Conservation (phyloP, 2,113 vertebrate genomes). For the Aepyceros melampus region DNA sequence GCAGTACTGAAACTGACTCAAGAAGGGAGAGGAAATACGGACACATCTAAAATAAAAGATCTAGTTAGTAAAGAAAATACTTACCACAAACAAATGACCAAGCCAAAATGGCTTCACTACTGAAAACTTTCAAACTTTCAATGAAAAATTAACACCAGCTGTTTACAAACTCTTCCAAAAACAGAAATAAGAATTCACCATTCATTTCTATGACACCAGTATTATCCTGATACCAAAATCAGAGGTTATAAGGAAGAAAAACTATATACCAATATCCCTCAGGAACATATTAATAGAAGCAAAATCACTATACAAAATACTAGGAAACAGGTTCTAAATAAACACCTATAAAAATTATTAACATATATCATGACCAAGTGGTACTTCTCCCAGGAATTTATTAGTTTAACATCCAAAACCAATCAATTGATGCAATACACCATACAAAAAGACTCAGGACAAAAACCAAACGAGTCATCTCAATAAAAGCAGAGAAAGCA, state of each 20-base stretch:
- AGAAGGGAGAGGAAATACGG: neutral
- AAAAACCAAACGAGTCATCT: neutral
- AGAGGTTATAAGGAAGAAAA: neutral
- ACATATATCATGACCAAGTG: neutral
- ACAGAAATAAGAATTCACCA: neutral
- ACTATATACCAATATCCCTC: neutral
- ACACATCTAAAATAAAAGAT: neutral
- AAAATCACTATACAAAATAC: neutral
- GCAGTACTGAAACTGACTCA: neutral
- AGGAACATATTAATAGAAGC: neutral
- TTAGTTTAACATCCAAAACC: neutral
- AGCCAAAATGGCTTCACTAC: neutral
- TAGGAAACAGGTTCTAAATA: neutral
- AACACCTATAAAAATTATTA: neutral
- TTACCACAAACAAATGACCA: neutral
- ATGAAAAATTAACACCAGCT: neutral
- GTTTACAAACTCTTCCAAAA: neutral
- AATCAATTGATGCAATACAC: neutral
- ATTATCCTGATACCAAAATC: neutral
- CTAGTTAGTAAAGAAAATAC: neutral
- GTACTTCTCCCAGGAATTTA: neutral
- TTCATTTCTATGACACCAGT: neutral
- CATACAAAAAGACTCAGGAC: neutral
- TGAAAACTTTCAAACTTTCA: neutral
- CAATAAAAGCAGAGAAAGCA: neutral